These are phyloP conservation scores for Pelobates fuscus DNA, from an alignment of 2,113 vertebrate genomes.

Conservation along the genomic window DNA sequence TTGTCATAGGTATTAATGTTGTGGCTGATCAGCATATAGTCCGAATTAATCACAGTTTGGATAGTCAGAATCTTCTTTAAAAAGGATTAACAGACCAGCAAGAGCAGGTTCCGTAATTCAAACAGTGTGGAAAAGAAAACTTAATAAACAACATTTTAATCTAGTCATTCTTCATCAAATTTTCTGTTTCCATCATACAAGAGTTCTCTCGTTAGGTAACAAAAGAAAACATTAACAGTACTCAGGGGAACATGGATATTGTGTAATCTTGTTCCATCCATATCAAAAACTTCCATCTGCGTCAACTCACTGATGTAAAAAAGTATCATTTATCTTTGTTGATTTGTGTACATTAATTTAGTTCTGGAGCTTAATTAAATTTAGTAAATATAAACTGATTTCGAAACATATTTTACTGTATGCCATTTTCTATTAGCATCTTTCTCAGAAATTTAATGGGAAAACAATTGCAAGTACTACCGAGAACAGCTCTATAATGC, in stretches of 20 bases:
- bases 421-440: slow-evolving; percentile 45
- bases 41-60: no score
- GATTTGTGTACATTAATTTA: slow-evolving; percentile 43
- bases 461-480: slow-evolving; percentile 35
- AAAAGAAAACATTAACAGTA: slow-evolving; percentile 6
- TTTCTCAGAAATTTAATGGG: slow-evolving; percentile 41
- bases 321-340: slow-evolving; percentile 42
- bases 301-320: slow-evolving; percentile 33
- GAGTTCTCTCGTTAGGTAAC: not conserved
- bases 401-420: slow-evolving; percentile 39
- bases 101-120: no score
- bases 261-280: slow-evolving; percentile 10
- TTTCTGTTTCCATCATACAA: slow-evolving; percentile 5
- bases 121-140: no score
- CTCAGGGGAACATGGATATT: slow-evolving; percentile 6
- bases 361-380: slow-evolving; percentile 46
- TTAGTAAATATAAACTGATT: slow-evolving; percentile 45
- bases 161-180: slow-evolving; percentile 10
- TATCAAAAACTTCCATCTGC: slow-evolving; percentile 27
- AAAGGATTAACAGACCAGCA: no score
- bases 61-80: no score
- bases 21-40: no score
- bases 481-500: slow-evolving; percentile 19
- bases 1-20: no score
- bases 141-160: not conserved